Conservation (phyloP, 1,140 invertebrate genomes). For the Drosophila azteca region DNA sequence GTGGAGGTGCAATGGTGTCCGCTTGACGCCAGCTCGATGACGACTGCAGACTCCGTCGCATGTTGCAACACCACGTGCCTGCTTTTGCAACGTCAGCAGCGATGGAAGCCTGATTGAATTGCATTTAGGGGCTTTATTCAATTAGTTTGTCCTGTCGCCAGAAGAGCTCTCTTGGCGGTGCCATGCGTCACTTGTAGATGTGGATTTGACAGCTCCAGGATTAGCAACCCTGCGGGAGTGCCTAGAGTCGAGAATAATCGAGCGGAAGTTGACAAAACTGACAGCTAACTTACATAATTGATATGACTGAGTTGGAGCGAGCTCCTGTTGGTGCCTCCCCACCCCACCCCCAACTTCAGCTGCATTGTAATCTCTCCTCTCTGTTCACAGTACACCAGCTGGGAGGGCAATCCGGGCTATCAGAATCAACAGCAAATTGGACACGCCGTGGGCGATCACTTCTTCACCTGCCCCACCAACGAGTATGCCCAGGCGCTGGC, state of each 20-base stretch:
- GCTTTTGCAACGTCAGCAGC: constrained; percentile 15
- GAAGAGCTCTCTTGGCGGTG: constrained; percentile 53
- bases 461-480: constrained; percentile 96
- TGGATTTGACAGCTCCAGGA: constrained; percentile 45
- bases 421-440: constrained; percentile 93
- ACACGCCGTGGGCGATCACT: constrained; percentile 95
- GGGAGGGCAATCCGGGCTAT: constrained; percentile 92
- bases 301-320: constrained; percentile 3
- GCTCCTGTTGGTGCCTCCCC: too few relatives aligned
- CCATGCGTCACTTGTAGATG: constrained; percentile 30
- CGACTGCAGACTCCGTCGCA: constrained; percentile 16
- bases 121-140: constrained; percentile 60
- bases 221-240: background rate
- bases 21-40: constrained; percentile 15
- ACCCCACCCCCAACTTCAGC: too few relatives aligned
- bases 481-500: constrained; percentile 94
- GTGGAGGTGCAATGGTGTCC: too few relatives aligned
- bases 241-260: constrained; percentile 6
- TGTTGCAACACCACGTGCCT: constrained; percentile 10
- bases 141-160: constrained; percentile 33
- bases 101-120: constrained; percentile 54
- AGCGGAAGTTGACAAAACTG: constrained; percentile 31
- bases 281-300: constrained; percentile 32
- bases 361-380: background rate
- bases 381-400: constrained; percentile 93